Base-by-base conservation (phyloP, 2,888 invertebrate species). In the Callyntrura guangdongensis region DNA sequence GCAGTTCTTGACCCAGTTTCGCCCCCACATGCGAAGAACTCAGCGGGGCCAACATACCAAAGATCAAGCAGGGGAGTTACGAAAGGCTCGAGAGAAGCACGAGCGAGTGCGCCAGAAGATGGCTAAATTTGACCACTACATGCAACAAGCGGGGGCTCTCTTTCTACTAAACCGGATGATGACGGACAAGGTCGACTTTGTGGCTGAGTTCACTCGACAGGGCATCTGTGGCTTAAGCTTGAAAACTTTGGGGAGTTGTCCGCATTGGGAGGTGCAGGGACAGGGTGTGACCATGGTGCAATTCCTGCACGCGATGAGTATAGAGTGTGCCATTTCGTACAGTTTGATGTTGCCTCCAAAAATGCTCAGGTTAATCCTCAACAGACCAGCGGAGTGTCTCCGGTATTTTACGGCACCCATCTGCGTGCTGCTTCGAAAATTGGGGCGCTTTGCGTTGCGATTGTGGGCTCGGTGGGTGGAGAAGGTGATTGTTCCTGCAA, bases 361-460 rank as follows among this genome's bases (percentile, higher is more conserved):
- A 25, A 89, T 92, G 82, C 64, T 92, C 45, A 49, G 25, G 1
- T 25, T 83, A 0, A 89, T 92, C 56, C 27, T 91, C n/a, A 67
- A 85, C 25, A 83, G 90, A 79, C 91, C 88, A 11, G 93, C 93
- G n/a, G 92, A 92, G 67, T 91, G 91, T 74, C 91, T 93, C 20
- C 84, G 92, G 45, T 91, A 92, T 61, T 89, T 93, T 69, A 93
- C 92, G 0, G 89, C 92, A 0, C 91, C 92, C 0, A 91, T 93
- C 27, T 93, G 93, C 83, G 84, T 92, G 2, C 82, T 86, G 5
- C 86, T 93, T 0, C 86, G 93, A 11, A 92, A 89, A 79, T 64
- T 93, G 2, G 93, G 93, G 1, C 67, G 93, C 64, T 85, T 91
- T 11, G 91, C 93, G 0, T 88, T 92, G 45, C 22, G 79, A 17